Percentiles rank a stretch among this genome's conserved stretches.
Evolutionary conservation across 2,888 invertebrate genomes (phyloP).

Genomic region (Ophraella communa): DNA sequence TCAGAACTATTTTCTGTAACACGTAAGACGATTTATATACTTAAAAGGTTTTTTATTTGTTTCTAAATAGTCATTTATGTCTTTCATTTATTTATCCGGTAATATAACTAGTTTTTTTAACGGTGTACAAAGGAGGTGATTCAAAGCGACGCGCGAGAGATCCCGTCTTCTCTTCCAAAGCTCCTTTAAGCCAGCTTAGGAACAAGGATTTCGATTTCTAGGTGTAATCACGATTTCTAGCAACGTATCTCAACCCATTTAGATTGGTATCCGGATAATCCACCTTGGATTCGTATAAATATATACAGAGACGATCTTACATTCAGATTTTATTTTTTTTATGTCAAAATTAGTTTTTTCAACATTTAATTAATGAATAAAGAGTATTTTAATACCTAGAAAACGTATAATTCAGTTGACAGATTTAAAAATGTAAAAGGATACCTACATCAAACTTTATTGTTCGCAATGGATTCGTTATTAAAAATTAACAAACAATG

Average conservation of each 20-base stretch:
- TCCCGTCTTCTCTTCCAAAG: constrained; percentile 45
- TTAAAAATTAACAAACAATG: no score
- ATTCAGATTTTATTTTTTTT: background rate
- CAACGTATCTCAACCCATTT: constrained; percentile 50
- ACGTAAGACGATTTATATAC: no score
- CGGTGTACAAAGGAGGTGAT: background rate
- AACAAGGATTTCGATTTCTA: constrained; percentile 52
- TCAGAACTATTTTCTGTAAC: no score
- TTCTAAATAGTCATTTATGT: background rate
- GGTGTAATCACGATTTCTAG: constrained; percentile 52
- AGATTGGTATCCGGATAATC: constrained; percentile 53
- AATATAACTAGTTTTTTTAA: background rate
- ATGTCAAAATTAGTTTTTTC: no score
- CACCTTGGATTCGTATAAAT: constrained; percentile 23
- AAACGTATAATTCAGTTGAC: no score
- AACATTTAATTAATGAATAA: no score
- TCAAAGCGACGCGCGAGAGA: constrained; percentile 9
- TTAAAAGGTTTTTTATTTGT: no score
- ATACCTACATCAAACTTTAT: no score
- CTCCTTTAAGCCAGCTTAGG: constrained; percentile 36
- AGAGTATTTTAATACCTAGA: no score
- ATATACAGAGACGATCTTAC: background rate
- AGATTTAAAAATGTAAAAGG: no score
- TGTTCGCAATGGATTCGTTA: no score
- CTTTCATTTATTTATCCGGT: background rate